A percentile compares a stretch with the other conserved stretches of the same genome.
Evolutionary conservation across 1,140 invertebrate genomes (phyloP).

Genomic region (Sycophila sp.): DNA sequence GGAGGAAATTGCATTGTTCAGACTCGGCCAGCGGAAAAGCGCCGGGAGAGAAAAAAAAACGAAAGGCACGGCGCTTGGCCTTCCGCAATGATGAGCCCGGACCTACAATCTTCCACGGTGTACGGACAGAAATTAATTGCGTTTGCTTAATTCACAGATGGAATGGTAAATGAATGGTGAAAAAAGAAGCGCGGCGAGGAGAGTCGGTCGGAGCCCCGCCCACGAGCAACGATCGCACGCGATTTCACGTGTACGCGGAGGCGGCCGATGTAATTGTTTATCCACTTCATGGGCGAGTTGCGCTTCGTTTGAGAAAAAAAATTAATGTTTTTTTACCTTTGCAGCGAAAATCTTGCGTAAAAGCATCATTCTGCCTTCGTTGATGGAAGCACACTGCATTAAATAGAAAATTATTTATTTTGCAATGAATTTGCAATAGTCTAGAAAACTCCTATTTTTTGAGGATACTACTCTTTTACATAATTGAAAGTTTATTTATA

Average conservation of each 20-base stretch:
- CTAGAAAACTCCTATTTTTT: no score
- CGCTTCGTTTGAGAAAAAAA: no score
- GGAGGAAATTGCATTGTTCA: neutral
- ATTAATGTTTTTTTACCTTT: no score
- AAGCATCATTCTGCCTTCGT: no score
- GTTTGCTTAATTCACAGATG: neutral
- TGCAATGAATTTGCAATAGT: no score
- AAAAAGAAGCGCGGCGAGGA: neutral
- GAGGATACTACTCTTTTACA: no score
- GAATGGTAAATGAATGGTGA: neutral
- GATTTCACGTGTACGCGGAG: neutral
- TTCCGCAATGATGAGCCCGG: neutral
- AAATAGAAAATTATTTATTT: no score
- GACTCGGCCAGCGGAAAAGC: no score
- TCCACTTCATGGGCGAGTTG: no score
- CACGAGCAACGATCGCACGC: neutral
- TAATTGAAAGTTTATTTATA: no score
- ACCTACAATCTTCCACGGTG: neutral
- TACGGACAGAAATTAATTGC: constrained; percentile 6
- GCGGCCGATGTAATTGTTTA: neutral
- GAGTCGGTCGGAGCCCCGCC: neutral
- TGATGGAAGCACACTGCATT: no score
- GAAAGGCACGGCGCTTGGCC: constrained; percentile 1
- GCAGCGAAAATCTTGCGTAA: no score
- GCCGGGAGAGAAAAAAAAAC: neutral